These are phyloP conservation scores for Beris chalybata DNA, from an alignment of 2,888 invertebrate species.

Conservation along the genomic window DNA sequence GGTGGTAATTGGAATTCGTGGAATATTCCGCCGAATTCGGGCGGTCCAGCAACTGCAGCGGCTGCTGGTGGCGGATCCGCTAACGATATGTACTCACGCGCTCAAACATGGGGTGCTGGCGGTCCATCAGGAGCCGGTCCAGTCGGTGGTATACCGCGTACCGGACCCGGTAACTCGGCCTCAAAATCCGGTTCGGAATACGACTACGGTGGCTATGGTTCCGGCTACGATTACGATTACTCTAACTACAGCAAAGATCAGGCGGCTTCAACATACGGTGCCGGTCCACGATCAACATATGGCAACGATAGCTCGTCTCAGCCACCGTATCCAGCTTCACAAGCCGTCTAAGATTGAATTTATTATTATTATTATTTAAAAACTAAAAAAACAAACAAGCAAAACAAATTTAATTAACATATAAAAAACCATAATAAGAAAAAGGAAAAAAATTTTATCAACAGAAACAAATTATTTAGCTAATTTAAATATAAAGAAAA, in stretches of 20 bases:
- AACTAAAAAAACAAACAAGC: slow-evolving; percentile 16
- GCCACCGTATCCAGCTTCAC: slow-evolving; percentile 56
- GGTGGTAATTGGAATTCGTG: slow-evolving; percentile 83
- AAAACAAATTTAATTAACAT: slow-evolving; percentile 14
- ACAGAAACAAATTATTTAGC: slow-evolving; percentile 43
- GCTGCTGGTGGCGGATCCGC: slow-evolving; percentile 52
- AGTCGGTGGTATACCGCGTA: slow-evolving; percentile 55
- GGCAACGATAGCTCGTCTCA: slow-evolving; percentile 56
- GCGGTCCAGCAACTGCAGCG: slow-evolving; percentile 63
- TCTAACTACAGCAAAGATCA: slow-evolving; percentile 55
- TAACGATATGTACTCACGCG: slow-evolving; percentile 55
- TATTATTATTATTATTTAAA: slow-evolving; percentile 35
- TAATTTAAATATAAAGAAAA: slow-evolving; percentile 43
- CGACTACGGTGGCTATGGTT: slow-evolving; percentile 56
- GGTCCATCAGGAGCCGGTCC: slow-evolving; percentile 55
- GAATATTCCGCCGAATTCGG: slow-evolving; percentile 84
- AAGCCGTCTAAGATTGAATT: slow-evolving; percentile 51
- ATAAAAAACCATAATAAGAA: slow-evolving; percentile 32
- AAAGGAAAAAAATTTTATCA: slow-evolving; percentile 39
- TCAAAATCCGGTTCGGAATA: slow-evolving; percentile 57
- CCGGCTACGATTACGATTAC: slow-evolving; percentile 56
- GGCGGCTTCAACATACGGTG: slow-evolving; percentile 53
- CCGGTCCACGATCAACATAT: slow-evolving; percentile 54
- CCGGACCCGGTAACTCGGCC: slow-evolving; percentile 56
- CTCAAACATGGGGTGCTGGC: slow-evolving; percentile 56